A percentile compares a stretch with the other conserved stretches of the same genome.
Conservation (phyloP, 1,140 invertebrate species). For the Drosophila gunungcola region DNA sequence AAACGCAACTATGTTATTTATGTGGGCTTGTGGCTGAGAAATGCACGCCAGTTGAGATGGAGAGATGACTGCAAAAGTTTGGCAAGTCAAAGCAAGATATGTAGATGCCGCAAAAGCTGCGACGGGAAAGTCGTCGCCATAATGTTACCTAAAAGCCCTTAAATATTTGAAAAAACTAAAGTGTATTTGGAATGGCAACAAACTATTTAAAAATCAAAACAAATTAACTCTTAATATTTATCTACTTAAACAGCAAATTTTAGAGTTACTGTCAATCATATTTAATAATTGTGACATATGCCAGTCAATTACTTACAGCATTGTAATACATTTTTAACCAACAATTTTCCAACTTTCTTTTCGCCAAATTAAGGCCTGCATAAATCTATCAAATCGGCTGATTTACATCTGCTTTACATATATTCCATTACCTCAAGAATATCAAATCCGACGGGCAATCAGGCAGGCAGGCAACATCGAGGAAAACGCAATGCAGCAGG, state of each 20-base stretch:
- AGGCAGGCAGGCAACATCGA: conserved; percentile 6
- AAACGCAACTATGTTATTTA: conserved; percentile 55
- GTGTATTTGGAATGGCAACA: background rate
- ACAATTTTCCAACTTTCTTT: conserved; percentile 22
- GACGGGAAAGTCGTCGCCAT: conserved; percentile 2
- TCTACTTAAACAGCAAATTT: background rate
- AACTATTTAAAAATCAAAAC: background rate
- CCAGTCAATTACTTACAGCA: background rate
- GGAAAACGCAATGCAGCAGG: background rate
- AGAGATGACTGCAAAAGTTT: conserved; percentile 10
- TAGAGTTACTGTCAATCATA: background rate
- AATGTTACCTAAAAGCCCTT: conserved; percentile 22
- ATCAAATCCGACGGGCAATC: conserved; percentile 23
- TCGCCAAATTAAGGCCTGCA: conserved; percentile 15
- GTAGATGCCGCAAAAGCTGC: conserved; percentile 6
- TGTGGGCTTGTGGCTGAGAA: conserved; percentile 34
- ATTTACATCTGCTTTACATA: conserved; percentile 48
- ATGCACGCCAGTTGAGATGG: conserved; percentile 23
- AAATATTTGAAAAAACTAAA: conserved; percentile 5
- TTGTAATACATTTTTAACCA: background rate
- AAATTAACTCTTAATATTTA: background rate
- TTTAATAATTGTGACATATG: background rate
- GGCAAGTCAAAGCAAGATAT: conserved; percentile 17
- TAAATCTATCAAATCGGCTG: conserved; percentile 32
- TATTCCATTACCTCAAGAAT: conserved; percentile 52